Base-by-base conservation (phyloP, 2,888 invertebrate species). In the Tetropium fuscum region DNA sequence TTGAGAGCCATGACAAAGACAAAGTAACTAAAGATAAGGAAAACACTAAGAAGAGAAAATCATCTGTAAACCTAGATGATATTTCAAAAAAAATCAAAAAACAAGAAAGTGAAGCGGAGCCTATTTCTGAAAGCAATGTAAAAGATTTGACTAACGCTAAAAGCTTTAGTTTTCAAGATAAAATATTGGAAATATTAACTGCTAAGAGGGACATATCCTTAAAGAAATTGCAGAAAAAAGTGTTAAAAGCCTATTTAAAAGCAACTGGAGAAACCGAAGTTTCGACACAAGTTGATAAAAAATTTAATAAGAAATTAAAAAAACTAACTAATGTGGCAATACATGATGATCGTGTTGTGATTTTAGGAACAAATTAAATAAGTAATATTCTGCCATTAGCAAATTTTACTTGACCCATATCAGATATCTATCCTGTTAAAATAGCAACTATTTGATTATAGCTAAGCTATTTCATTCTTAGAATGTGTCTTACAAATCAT, bases 211-310 rank as follows among this genome's bases (percentile, higher is more conserved):
- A 59, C 19, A 83, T 94, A 36, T 85, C 88, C 0, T 77, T 91
- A 54, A 91, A 90, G 73, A 90, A 91, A 71, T 81, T 95, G 11
- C 88, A 89, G 70, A 92, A 91, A 76, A 94, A 92, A 81, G 88
- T 93, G 4, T 75, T 90, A 1, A 85, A 86, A 41, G 89, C 87
- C 68, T 92, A 90, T 69, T 80, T 82, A 18, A 84, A 85, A 13
- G 82, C 63, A 59, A 69, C 62, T 6, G 75, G 84, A 1, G 73
- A 75, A 25, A 63, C 80, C 38, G 86, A 86, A 47, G 81, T 86
- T 3, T 82, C 86, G 58, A 88, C 88, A 64, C 89, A 90, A 74
- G 86, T 89, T 70, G 82, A 86, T 45, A 87, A 88, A 66, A 91
- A 90, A 75, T 90, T 92, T 74, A 86, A 87, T 27, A 93, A 91